These are phyloP conservation scores for Neolamprologus cancellatus DNA, from an alignment of 2,113 vertebrate genomes.

Conservation along the genomic window DNA sequence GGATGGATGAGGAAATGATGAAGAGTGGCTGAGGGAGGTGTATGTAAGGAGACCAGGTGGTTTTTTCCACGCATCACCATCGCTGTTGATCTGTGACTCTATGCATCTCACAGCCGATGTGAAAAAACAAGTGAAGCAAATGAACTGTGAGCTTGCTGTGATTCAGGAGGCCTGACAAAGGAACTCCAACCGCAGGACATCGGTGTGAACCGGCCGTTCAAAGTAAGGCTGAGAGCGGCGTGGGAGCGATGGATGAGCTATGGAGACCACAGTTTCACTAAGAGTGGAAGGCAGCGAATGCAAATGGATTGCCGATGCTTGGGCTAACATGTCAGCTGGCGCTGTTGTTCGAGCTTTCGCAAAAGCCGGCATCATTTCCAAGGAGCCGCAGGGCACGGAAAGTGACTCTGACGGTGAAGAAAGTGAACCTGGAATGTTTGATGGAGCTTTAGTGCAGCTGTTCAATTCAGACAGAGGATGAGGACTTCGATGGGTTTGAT, in stretches of 20 bases:
- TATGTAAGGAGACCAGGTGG: too few relatives aligned
- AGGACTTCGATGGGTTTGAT: neutral
- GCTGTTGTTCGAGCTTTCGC: neutral
- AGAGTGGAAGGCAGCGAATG: neutral
- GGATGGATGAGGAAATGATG: too few relatives aligned
- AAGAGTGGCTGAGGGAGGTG: too few relatives aligned
- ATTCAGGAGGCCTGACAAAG: too few relatives aligned
- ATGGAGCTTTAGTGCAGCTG: accelerated
- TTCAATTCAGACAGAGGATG: neutral
- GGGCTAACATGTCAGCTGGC: neutral
- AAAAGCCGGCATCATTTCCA: neutral
- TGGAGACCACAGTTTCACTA: neutral
- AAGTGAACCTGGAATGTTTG: neutral
- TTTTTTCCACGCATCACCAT: too few relatives aligned
- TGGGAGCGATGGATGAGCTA: too few relatives aligned
- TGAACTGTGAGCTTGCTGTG: accelerated
- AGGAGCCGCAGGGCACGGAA: accelerated
- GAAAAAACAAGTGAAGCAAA: too few relatives aligned
- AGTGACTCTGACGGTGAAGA: neutral
- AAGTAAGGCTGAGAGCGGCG: too few relatives aligned
- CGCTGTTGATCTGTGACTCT: too few relatives aligned
- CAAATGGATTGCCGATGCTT: accelerated
- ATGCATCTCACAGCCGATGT: too few relatives aligned
- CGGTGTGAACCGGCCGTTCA: too few relatives aligned
- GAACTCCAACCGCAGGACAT: too few relatives aligned